Percentiles rank a stretch among this genome's conserved stretches.
Conservation (phyloP, 2,797 vertebrate species). For the Enteromius afrohamiltoni region DNA sequence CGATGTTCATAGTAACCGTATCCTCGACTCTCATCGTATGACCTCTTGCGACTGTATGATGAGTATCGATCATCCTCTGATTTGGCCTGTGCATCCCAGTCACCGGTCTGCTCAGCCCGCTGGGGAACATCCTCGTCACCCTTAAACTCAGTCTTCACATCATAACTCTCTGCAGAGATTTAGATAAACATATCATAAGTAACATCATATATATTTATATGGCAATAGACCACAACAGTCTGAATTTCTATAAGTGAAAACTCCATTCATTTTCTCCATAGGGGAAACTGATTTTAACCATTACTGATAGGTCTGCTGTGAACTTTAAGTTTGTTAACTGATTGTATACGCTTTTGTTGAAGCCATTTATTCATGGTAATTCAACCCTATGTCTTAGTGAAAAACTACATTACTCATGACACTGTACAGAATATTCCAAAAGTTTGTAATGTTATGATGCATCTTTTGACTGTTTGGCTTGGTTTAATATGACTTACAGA, state of each 20-base stretch:
- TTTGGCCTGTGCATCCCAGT: slow-evolving; percentile 70
- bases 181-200: background rate
- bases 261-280: background rate
- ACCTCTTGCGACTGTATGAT: slow-evolving; percentile 84
- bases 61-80: slow-evolving; percentile 68
- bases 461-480: background rate
- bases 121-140: slow-evolving; percentile 57
- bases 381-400: background rate
- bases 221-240: background rate
- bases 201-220: background rate
- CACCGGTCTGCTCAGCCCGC: slow-evolving; percentile 43
- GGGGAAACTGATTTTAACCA: background rate
- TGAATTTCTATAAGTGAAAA: background rate
- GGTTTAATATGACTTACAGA: background rate
- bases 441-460: background rate
- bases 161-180: slow-evolving; percentile 67
- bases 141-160: slow-evolving; percentile 81
- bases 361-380: background rate
- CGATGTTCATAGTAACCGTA: slow-evolving; percentile 89
- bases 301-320: background rate
- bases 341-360: background rate
- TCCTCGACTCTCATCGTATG: slow-evolving; percentile 82
- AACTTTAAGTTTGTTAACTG: background rate
- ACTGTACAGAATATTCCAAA: background rate
- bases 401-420: background rate